A percentile compares a stretch with the other conserved stretches of the same genome.
phyloP scores from a whole-genome alignment of 2,113 vertebrate genomes.

The Campylomormyrus numenius region DNA sequence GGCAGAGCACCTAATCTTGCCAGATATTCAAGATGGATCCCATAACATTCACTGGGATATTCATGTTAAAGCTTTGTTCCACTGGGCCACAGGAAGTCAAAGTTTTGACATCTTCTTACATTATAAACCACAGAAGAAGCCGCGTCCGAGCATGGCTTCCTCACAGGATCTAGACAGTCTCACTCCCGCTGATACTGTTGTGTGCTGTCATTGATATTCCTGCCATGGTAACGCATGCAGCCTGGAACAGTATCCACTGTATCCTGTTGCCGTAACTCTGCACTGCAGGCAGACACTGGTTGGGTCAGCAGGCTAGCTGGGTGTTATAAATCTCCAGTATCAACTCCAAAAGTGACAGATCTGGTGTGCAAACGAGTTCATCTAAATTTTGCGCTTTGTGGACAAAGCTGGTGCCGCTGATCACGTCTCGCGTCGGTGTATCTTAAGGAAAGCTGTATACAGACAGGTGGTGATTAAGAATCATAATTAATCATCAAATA shows the following conservation, averaged over 20 bases:
- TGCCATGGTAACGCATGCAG: slow-evolving; percentile 36
- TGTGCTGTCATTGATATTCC: slow-evolving; percentile 51
- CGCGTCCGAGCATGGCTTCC: slow-evolving; percentile 15
- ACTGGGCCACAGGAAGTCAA: neutral
- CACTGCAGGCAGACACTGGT: neutral
- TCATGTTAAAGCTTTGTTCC: neutral
- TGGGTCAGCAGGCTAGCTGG: slow-evolving; percentile 5
- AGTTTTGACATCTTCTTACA: slow-evolving; percentile 12
- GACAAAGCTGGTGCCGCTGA: neutral
- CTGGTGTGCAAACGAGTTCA: neutral
- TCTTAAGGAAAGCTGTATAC: neutral
- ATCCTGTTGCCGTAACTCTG: slow-evolving; percentile 49
- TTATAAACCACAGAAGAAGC: slow-evolving; percentile 36
- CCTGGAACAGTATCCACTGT: slow-evolving; percentile 54
- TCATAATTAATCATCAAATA: neutral
- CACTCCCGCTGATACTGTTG: slow-evolving; percentile 42
- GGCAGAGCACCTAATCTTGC: neutral
- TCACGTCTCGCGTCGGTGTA: neutral
- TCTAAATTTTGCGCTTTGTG: neutral
- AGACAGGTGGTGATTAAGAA: neutral
- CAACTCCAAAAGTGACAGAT: slow-evolving; percentile 10
- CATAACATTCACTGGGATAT: slow-evolving; percentile 1
- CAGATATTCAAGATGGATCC: neutral
- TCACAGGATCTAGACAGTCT: slow-evolving; percentile 5
- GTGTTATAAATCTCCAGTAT: slow-evolving; percentile 28